Evolutionary conservation across 2,113 vertebrate genomes (phyloP).

Genomic region (Etia nguti): DNA sequence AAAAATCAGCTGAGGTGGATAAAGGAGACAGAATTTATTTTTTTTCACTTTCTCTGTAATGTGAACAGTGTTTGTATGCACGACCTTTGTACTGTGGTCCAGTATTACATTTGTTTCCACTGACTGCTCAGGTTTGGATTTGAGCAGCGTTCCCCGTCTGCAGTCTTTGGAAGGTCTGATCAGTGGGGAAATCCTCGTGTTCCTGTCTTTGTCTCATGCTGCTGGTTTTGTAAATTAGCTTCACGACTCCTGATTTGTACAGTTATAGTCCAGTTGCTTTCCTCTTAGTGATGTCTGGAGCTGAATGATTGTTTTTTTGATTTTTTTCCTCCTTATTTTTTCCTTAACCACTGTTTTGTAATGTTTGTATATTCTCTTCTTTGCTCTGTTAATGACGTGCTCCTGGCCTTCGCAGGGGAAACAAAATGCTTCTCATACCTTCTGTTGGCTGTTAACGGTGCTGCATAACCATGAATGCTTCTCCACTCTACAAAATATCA

Average conservation of each 20-base stretch:
- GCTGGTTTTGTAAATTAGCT: conserved; percentile 5
- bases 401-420: conserved; percentile 35
- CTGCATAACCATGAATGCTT: conserved; percentile 43
- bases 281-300: background rate
- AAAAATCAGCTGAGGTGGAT: background rate
- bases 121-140: background rate
- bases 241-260: background rate
- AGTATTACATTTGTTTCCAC: background rate
- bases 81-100: conserved; percentile 6
- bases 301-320: background rate
- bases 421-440: conserved; percentile 6
- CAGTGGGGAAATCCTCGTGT: background rate
- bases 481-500: conserved; percentile 3
- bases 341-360: conserved; percentile 60
- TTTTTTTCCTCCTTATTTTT: background rate
- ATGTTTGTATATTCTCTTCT: conserved; percentile 38
- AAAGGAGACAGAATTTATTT: background rate
- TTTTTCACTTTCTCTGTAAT: background rate
- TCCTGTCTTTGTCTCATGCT: background rate
- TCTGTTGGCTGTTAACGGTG: conserved; percentile 56
- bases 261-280: background rate
- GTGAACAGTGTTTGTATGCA: conserved; percentile 15
- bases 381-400: background rate
- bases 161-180: background rate
- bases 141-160: background rate